Conservation (phyloP, 2,888 invertebrate species). For the Scrobipalpa atriplicella region DNA sequence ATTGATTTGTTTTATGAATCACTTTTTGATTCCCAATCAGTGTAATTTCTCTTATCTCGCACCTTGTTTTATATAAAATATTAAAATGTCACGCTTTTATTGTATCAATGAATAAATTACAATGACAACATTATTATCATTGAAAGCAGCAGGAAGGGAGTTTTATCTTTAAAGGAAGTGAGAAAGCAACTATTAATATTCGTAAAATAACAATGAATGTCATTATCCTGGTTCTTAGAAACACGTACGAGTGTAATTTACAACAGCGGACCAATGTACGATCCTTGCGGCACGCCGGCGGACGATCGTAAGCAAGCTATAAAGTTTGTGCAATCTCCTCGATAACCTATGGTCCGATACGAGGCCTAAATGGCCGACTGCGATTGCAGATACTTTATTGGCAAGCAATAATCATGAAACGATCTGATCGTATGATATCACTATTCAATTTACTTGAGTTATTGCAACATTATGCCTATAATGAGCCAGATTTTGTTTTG, state of each 20-base stretch:
- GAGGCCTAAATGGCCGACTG: conserved; percentile 49
- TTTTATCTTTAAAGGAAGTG: conserved; percentile 36
- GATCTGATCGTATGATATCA: conserved; percentile 34
- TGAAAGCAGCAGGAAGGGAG: conserved; percentile 12
- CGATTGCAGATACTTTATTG: conserved; percentile 45
- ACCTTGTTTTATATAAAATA: not conserved
- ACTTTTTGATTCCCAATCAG: not conserved
- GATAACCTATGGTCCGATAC: conserved; percentile 61
- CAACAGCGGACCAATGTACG: conserved; percentile 35
- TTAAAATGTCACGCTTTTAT: not conserved
- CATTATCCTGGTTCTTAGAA: conserved; percentile 34
- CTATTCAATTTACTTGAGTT: conserved; percentile 23
- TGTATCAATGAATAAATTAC: conserved; percentile 4
- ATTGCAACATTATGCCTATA: conserved; percentile 23
- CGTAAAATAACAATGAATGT: conserved; percentile 34
- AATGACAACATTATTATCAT: conserved; percentile 9
- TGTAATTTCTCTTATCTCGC: not conserved
- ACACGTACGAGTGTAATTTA: conserved; percentile 31
- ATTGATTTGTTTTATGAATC: conserved; percentile 1
- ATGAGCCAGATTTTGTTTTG: conserved; percentile 1
- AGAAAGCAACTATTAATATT: conserved; percentile 27
- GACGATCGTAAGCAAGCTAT: conserved; percentile 42
- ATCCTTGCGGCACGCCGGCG: conserved; percentile 44
- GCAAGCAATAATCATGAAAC: conserved; percentile 29
- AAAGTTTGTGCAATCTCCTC: conserved; percentile 47